These are phyloP conservation scores for Unio delphinus DNA, from an alignment of 2,888 invertebrate genomes.

Conservation along the genomic window DNA sequence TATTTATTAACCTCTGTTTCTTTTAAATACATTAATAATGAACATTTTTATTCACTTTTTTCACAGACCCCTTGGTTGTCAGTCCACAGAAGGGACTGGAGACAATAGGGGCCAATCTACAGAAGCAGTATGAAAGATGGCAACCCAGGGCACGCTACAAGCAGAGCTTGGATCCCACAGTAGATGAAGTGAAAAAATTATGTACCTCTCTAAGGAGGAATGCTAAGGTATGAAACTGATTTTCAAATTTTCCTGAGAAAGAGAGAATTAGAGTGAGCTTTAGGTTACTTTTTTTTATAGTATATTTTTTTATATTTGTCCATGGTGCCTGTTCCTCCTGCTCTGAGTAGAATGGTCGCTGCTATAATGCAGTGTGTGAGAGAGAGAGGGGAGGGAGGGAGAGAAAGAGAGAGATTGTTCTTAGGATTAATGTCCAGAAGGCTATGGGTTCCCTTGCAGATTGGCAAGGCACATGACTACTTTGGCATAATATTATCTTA, in stretches of 20 bases:
- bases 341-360: too few relatives aligned
- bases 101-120: conserved; percentile 90
- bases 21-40: neutral
- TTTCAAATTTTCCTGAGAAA: neutral
- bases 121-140: conserved; percentile 98
- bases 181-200: conserved; percentile 97
- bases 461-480: too few relatives aligned
- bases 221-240: conserved; percentile 80
- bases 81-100: conserved; percentile 94
- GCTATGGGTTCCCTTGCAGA: too few relatives aligned
- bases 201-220: conserved; percentile 94
- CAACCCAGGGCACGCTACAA: conserved; percentile 96
- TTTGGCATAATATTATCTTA: too few relatives aligned
- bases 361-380: too few relatives aligned
- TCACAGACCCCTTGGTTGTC: conserved; percentile 82
- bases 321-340: too few relatives aligned
- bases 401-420: too few relatives aligned
- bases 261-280: too few relatives aligned
- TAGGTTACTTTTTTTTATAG: neutral
- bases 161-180: conserved; percentile 96
- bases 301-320: neutral
- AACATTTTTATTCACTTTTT: neutral
- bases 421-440: too few relatives aligned
- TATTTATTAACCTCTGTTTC: neutral
- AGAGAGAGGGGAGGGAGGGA: too few relatives aligned